Conservation (phyloP, 2,888 invertebrate species). For the Hyalella azteca region DNA sequence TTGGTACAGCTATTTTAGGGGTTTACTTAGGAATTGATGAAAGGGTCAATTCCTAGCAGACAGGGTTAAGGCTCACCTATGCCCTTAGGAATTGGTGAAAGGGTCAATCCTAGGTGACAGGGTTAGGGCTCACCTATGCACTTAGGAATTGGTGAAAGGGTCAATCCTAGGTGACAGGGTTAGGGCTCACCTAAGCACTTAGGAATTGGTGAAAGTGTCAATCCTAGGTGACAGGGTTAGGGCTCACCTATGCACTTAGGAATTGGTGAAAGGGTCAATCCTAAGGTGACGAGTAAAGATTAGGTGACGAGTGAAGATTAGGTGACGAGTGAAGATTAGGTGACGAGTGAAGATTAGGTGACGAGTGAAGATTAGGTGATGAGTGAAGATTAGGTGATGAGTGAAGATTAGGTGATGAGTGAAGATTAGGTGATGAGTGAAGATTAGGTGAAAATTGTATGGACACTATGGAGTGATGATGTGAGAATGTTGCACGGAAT, state of each 20-base stretch:
- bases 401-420: background rate
- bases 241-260: constrained; percentile 52
- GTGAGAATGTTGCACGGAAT: too few relatives aligned
- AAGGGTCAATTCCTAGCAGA: too few relatives aligned
- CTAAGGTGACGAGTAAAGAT: too few relatives aligned
- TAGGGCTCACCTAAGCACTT: constrained; percentile 53
- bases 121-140: constrained; percentile 54
- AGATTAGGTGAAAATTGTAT: background rate
- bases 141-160: background rate
- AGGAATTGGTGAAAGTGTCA: background rate
- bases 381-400: background rate
- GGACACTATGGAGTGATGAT: background rate
- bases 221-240: background rate
- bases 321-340: background rate
- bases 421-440: background rate
- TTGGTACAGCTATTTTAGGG: too few relatives aligned
- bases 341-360: background rate
- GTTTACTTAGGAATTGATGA: too few relatives aligned
- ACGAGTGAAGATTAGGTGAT: background rate
- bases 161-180: background rate
- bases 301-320: too few relatives aligned
- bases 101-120: background rate
- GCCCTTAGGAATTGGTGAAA: background rate
- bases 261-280: background rate
- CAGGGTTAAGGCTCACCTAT: constrained; percentile 53